Conservation (phyloP, 2,797 vertebrate genomes). For the Salmo trutta region DNA sequence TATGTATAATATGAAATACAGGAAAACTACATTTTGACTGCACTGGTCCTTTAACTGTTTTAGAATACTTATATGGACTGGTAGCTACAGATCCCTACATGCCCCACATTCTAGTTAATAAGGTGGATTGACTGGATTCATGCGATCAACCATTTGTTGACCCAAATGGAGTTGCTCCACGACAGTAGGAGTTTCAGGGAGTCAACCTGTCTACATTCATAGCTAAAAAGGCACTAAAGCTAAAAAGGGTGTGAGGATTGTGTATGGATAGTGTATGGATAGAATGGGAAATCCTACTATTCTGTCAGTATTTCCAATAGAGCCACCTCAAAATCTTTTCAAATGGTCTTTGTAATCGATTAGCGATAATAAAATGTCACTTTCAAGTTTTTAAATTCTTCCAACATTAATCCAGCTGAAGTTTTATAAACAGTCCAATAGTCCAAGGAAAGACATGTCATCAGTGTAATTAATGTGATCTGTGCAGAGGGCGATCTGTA, state of each 20-base stretch:
- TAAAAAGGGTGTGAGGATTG: background rate
- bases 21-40: no score
- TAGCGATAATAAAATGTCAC: background rate
- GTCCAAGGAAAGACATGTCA: slow-evolving; percentile 1
- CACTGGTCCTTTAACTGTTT: background rate
- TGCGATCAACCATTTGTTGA: background rate
- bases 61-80: background rate
- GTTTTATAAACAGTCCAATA: background rate
- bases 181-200: background rate
- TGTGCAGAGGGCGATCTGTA: slow-evolving; percentile 20
- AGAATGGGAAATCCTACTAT: background rate
- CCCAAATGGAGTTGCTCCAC: background rate
- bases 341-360: background rate
- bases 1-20: no score
- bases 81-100: background rate
- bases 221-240: background rate
- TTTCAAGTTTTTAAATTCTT: background rate
- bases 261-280: background rate
- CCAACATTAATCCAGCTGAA: no score
- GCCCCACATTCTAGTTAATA: background rate
- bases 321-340: no score
- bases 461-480: background rate
- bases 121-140: background rate
- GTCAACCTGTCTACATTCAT: background rate
- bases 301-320: background rate